Conservation (phyloP, 53 echinoderm and acorn worm genomes). For the Hippasteria phrygiana region DNA sequence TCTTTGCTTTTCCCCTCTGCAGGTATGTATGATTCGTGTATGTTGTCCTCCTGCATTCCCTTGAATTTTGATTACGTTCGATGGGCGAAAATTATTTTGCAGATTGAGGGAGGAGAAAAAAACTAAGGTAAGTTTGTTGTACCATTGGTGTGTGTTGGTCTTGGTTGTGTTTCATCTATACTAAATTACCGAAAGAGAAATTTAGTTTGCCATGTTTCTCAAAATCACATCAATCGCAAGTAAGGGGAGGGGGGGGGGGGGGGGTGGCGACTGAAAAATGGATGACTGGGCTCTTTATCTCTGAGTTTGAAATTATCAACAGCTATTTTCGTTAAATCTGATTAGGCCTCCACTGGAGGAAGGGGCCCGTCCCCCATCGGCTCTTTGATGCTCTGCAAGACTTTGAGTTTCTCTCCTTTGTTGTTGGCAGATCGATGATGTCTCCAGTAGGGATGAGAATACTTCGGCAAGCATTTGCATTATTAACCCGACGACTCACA, state of each 20-base stretch:
- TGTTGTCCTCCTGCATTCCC: background rate
- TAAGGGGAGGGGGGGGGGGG: too few relatives aligned
- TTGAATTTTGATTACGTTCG: background rate
- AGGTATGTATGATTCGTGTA: conserved; percentile 45
- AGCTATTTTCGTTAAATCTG: conserved; percentile 13
- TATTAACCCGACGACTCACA: background rate
- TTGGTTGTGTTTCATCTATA: too few relatives aligned
- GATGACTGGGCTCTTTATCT: background rate
- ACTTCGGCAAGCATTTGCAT: conserved; percentile 10
- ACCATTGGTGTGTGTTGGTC: too few relatives aligned
- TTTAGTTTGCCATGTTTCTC: too few relatives aligned
- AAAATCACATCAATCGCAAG: too few relatives aligned
- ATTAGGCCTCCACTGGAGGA: conserved; percentile 19
- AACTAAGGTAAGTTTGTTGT: background rate
- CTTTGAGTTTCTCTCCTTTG: background rate
- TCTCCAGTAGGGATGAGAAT: conserved; percentile 17
- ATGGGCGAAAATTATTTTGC: background rate
- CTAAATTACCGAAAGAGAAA: too few relatives aligned
- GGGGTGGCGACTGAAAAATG: too few relatives aligned
- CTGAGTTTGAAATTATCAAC: background rate
- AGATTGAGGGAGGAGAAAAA: background rate
- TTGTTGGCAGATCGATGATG: conserved; percentile 6
- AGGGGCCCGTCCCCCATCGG: conserved; percentile 12
- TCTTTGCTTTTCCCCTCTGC: background rate
- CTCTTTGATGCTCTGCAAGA: conserved; percentile 20